Percentiles rank a stretch among this genome's conserved stretches.
Evolutionary conservation across 2,888 invertebrate species (phyloP).

Genomic region (Hololepta plana): DNA sequence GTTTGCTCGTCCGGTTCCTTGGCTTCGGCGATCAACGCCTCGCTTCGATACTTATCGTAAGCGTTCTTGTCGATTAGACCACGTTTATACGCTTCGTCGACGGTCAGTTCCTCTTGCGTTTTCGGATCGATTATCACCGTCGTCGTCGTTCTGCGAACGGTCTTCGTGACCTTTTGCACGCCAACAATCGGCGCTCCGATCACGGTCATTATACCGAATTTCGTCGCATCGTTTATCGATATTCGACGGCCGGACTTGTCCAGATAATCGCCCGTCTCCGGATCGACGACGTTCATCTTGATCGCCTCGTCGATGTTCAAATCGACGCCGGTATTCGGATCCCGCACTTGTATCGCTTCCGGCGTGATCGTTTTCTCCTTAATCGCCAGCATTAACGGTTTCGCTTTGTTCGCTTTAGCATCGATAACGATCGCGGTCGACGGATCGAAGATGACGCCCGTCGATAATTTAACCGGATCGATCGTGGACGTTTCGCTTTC

Average conservation of each 20-base stretch:
- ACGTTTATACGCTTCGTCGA: slow-evolving; percentile 62
- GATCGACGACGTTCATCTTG: slow-evolving; percentile 54
- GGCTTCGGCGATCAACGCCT: slow-evolving; percentile 20
- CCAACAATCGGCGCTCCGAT: slow-evolving; percentile 58
- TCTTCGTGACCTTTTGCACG: slow-evolving; percentile 47
- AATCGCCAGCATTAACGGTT: slow-evolving; percentile 58
- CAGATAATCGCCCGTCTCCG: slow-evolving; percentile 46
- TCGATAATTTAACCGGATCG: slow-evolving; percentile 54
- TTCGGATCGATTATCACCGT: slow-evolving; percentile 59
- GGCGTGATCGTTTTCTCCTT: slow-evolving; percentile 54
- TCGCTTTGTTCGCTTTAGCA: slow-evolving; percentile 47
- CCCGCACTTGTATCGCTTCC: slow-evolving; percentile 46
- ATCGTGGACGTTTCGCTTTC: slow-evolving; percentile 30
- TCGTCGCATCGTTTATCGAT: slow-evolving; percentile 53
- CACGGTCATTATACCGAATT: slow-evolving; percentile 58
- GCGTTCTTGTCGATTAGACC: slow-evolving; percentile 47
- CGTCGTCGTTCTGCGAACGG: slow-evolving; percentile 32
- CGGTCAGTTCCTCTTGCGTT: slow-evolving; percentile 61
- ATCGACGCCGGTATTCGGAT: slow-evolving; percentile 47
- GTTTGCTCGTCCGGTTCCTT: no score
- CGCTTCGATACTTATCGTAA: slow-evolving; percentile 33
- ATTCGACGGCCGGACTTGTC: slow-evolving; percentile 47
- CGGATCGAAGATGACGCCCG: slow-evolving; percentile 63
- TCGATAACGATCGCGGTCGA: slow-evolving; percentile 55
- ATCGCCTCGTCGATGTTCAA: slow-evolving; percentile 61